Conservation (phyloP, 2,888 invertebrate species). For the Lepeophtheirus nordmannii region DNA sequence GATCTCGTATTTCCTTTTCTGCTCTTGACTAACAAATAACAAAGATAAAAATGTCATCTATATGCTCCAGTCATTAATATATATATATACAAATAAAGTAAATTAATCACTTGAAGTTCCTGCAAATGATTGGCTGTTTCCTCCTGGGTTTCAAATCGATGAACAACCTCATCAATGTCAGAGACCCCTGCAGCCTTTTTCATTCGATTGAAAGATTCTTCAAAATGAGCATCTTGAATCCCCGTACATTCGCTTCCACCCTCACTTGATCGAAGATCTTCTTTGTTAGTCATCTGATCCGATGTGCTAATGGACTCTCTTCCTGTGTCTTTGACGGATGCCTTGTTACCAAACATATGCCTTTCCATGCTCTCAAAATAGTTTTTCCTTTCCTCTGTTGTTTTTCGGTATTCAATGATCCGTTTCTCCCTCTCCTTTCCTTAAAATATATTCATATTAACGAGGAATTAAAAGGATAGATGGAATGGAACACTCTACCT, state of each 20-base stretch:
- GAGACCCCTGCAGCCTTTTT: conserved; percentile 24
- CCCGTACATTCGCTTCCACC: not conserved
- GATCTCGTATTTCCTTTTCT: conserved; percentile 23
- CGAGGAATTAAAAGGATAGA: too few species aligned
- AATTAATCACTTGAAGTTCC: conserved; percentile 13
- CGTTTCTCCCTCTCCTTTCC: conserved; percentile 17
- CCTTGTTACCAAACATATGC: conserved; percentile 19
- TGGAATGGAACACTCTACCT: not conserved
- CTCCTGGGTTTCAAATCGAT: conserved; percentile 23
- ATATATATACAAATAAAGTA: too few species aligned
- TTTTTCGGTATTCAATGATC: conserved; percentile 16
- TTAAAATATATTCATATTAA: too few species aligned
- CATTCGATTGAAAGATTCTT: conserved; percentile 21
- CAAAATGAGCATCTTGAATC: conserved; percentile 15
- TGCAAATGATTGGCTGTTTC: conserved; percentile 20
- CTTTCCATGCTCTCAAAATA: conserved; percentile 24
- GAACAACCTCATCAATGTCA: conserved; percentile 23
- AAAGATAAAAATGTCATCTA: not conserved
- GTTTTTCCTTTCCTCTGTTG: conserved; percentile 22
- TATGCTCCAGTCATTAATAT: not conserved
- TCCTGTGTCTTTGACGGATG: conserved; percentile 20
- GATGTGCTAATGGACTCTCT: conserved; percentile 22
- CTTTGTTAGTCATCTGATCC: conserved; percentile 2
- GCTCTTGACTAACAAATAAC: conserved; percentile 10
- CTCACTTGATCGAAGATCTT: not conserved